A percentile compares a stretch with the other conserved stretches of the same genome.
phyloP scores from a whole-genome alignment of 2,888 invertebrate genomes.

The Napeogenes sylphis region DNA sequence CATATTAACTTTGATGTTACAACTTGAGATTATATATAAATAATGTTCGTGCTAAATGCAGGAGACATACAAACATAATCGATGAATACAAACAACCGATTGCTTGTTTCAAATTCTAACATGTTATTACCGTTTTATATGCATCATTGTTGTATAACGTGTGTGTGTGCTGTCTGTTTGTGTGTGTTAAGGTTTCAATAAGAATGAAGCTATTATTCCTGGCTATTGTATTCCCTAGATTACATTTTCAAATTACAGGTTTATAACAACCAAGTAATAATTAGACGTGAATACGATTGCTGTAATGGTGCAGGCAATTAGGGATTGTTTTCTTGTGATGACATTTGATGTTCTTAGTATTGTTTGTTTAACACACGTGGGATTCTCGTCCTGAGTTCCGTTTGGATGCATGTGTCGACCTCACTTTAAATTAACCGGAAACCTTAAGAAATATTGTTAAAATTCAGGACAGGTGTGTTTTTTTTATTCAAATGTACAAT shows the following conservation, averaged over 20 bases:
- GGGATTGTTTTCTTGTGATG: conserved; percentile 60
- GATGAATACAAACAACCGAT: not conserved
- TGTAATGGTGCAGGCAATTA: conserved; percentile 56
- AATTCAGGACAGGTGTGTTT: conserved; percentile 63
- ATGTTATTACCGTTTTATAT: not conserved
- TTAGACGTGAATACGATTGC: conserved; percentile 34
- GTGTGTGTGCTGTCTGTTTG: not conserved
- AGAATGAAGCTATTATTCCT: conserved; percentile 11
- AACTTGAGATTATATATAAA: conserved; percentile 45
- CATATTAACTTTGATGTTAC: conserved; percentile 63
- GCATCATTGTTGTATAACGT: conserved; percentile 1
- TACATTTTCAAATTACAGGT: conserved; percentile 20
- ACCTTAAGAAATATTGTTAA: conserved; percentile 68
- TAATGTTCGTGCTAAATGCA: not conserved
- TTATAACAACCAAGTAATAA: conserved; percentile 16
- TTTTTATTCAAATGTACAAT: conserved; percentile 31
- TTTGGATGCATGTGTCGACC: conserved; percentile 64
- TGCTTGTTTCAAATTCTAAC: conserved; percentile 1
- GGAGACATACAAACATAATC: not conserved
- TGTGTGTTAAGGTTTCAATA: conserved; percentile 3
- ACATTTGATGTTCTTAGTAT: conserved; percentile 68
- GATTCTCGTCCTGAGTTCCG: conserved; percentile 52
- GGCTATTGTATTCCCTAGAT: conserved; percentile 20
- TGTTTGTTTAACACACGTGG: conserved; percentile 66
- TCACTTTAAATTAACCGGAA: conserved; percentile 74